Conservation (phyloP, 2,797 vertebrate species). For the Anolis apletophallus region DNA sequence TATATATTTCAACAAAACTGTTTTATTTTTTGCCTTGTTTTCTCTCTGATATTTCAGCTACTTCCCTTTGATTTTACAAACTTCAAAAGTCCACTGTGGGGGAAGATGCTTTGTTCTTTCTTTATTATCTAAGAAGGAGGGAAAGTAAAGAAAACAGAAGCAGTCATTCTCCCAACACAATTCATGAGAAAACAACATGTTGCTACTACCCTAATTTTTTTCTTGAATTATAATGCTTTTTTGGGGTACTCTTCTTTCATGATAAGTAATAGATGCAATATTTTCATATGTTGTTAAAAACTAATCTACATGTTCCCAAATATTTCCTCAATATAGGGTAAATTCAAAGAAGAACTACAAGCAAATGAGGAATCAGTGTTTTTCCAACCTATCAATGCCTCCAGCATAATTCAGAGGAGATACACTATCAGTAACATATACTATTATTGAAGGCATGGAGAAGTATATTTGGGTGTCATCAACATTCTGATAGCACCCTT, state of each 20-base stretch:
- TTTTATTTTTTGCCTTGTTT: conserved; percentile 41
- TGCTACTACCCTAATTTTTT: conserved; percentile 4
- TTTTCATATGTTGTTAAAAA: background rate
- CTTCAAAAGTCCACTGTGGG: conserved; percentile 22
- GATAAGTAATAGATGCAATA: background rate
- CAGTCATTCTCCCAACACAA: background rate
- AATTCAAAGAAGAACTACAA: background rate
- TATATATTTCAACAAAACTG: conserved; percentile 34
- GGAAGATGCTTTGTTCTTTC: background rate
- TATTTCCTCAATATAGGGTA: background rate
- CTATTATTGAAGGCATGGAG: no score
- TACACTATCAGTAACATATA: no score
- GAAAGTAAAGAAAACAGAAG: background rate
- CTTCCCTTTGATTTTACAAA: conserved; percentile 46
- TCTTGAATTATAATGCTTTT: background rate
- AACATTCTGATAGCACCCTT: no score
- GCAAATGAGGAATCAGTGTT: background rate
- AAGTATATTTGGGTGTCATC: no score
- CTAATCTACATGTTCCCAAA: conserved; percentile 10
- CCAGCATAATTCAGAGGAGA: no score
- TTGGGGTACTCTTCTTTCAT: background rate
- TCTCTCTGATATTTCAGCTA: conserved; percentile 33
- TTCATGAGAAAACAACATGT: background rate
- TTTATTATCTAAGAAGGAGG: background rate
- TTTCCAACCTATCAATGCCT: no score